These are phyloP conservation scores for Leptoteleia sp. DNA, from an alignment of 1,140 invertebrate genomes.

Conservation along the genomic window DNA sequence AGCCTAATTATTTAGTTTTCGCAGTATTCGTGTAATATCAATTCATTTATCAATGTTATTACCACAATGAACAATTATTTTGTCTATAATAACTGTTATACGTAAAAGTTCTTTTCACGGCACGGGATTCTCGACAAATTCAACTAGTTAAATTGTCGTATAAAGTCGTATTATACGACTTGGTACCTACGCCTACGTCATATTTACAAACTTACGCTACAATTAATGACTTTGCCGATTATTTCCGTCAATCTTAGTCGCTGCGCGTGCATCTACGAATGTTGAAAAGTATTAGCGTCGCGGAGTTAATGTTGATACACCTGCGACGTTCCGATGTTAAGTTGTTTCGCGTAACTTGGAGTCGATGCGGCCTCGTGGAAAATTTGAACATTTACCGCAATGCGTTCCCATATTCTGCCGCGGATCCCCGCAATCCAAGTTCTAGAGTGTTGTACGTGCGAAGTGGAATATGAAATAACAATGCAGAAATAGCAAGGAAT, in stretches of 20 bases:
- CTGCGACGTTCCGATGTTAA: slow-evolving; percentile 62
- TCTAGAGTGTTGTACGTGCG: slow-evolving; percentile 45
- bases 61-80: no score
- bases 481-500: slow-evolving; percentile 56
- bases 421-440: slow-evolving; percentile 23
- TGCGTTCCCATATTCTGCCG: slow-evolving; percentile 49
- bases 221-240: slow-evolving; percentile 46
- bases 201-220: slow-evolving; percentile 31
- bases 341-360: slow-evolving; percentile 48
- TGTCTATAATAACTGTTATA: no score
- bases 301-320: slow-evolving; percentile 67
- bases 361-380: slow-evolving; percentile 29
- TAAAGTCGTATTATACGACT: no score
- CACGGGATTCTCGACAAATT: no score
- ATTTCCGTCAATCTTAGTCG: slow-evolving; percentile 47
- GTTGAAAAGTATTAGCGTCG: slow-evolving; percentile 53
- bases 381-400: slow-evolving; percentile 63
- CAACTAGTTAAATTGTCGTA: no score
- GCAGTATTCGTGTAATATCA: no score
- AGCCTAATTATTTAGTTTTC: no score
- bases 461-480: slow-evolving; percentile 63
- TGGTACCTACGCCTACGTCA: no score
- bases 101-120: no score
- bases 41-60: no score
- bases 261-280: slow-evolving; percentile 33